Base-by-base conservation (phyloP, 1,140 invertebrate species). In the Heliothis virescens region DNA sequence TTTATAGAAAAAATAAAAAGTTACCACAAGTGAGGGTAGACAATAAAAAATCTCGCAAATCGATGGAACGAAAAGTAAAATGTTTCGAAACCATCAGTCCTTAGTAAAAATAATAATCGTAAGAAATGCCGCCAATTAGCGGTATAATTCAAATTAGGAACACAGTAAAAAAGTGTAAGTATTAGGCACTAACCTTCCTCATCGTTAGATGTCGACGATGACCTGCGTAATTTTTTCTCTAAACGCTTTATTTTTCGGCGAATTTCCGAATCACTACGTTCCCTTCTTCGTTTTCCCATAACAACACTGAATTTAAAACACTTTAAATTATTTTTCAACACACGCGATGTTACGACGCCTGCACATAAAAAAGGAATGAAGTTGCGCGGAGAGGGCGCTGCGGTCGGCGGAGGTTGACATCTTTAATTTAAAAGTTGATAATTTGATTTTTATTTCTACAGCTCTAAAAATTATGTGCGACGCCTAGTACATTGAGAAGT, bases 341-440 rank as follows among this genome's bases (percentile, higher is more conserved):
- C 55, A 11, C 55, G 16, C 53, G 2, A 55, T 55, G 53, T 55
- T 55, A 2, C 15, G 53, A 55, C 53, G n/a, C 53, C 53, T 16
- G 53, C 53, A 57, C 5, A 21, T 57, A 57, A 18, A 57, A 57
- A 57, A 57, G 55, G 55, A 57, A 57, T 57, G 55, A 57, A 57
- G 55, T 21, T 21, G 29, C 4, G 29, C 29, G 29, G 29, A 4
- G 29, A 34, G 29, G n/a, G n/a, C n/a, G n/a, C n/a, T n/a, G n/a
- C n/a, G n/a, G n/a, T n/a, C n/a, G n/a, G n/a, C n/a, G n/a, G n/a
- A n/a, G n/a, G n/a, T n/a, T n/a, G n/a, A n/a, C n/a, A n/a, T n/a
- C n/a, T n/a, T n/a, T n/a, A n/a, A n/a, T n/a, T n/a, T n/a, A n/a
- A n/a, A n/a, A n/a, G n/a, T n/a, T n/a, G n/a, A n/a, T n/a, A n/a